Evolutionary conservation across 2,888 invertebrate genomes (phyloP).

Genomic region (Linnaemya vulpina): DNA sequence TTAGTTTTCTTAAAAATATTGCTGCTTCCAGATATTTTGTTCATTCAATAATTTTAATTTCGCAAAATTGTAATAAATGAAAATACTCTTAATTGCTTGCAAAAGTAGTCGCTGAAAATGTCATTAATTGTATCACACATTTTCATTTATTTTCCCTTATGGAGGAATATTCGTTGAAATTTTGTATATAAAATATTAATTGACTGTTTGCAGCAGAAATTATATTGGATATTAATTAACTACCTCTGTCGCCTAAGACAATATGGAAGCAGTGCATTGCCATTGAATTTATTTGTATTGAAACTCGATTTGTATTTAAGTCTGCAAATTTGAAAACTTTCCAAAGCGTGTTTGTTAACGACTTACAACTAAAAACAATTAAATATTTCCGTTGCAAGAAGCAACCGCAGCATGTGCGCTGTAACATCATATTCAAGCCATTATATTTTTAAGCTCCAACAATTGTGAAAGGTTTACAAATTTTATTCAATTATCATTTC

Average conservation of each 20-base stretch:
- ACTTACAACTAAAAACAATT: background rate
- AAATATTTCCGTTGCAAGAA: background rate
- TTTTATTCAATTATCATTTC: slow-evolving; percentile 33
- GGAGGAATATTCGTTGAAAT: background rate
- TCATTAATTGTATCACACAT: no score
- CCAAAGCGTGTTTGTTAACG: background rate
- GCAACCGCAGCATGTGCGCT: background rate
- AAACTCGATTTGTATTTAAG: background rate
- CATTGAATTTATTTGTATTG: background rate
- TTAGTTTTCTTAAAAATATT: no score
- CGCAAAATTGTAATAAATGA: background rate
- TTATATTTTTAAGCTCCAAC: slow-evolving; percentile 10
- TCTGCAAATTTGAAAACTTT: background rate
- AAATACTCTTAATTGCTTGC: no score
- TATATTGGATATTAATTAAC: background rate
- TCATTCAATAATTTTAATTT: background rate
- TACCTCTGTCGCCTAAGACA: no score
- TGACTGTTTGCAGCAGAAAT: background rate
- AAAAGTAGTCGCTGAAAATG: no score
- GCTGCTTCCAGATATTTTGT: no score
- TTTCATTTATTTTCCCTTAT: background rate
- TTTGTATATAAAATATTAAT: background rate
- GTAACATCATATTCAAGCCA: background rate
- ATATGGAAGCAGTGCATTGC: background rate
- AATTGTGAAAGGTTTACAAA: background rate